Conservation (phyloP, 2,888 invertebrate genomes). For the Clunio marinus region DNA sequence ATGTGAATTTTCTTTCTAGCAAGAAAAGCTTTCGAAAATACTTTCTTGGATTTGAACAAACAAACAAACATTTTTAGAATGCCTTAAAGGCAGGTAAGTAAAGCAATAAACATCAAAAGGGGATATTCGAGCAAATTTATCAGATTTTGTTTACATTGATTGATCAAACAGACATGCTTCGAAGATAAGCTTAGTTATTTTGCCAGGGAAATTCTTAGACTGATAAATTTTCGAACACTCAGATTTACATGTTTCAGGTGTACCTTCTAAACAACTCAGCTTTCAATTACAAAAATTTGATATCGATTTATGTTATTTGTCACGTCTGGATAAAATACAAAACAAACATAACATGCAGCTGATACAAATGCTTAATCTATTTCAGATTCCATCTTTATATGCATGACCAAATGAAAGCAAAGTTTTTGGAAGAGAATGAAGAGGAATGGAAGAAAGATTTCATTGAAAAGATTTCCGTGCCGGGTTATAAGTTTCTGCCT, state of each 20-base stretch:
- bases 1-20: too few species aligned
- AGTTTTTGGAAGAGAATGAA: constrained; percentile 59
- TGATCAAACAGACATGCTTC: too few species aligned
- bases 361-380: neutral
- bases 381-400: constrained; percentile 66
- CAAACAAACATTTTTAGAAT: neutral
- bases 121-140: too few species aligned
- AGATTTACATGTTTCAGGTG: too few species aligned
- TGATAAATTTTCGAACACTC: too few species aligned
- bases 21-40: neutral
- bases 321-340: constrained; percentile 18
- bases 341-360: neutral
- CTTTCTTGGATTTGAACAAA: neutral
- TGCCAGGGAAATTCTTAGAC: too few species aligned
- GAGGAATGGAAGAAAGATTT: constrained; percentile 55
- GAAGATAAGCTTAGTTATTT: too few species aligned
- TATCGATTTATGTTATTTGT: constrained; percentile 25
- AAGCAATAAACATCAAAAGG: neutral
- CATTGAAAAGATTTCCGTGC: constrained; percentile 57
- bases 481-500: constrained; percentile 58
- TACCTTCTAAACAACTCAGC: too few species aligned
- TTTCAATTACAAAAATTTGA: too few species aligned
- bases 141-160: too few species aligned
- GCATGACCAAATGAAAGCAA: constrained; percentile 61
- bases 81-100: neutral